phyloP scores from a whole-genome alignment of 2,113 vertebrate genomes.

The Macroglossus sobrinus region DNA sequence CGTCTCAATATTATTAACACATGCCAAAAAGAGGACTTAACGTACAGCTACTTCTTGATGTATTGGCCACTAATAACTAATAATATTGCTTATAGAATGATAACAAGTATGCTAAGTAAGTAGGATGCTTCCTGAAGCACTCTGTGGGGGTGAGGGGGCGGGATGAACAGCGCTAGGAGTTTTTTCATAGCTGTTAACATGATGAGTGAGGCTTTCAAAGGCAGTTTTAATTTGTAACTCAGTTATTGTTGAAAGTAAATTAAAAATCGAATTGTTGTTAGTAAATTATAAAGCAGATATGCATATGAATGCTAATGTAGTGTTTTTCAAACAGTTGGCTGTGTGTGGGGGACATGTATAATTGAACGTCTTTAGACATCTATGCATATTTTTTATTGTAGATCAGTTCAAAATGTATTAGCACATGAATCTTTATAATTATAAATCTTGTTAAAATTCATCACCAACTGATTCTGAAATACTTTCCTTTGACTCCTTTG shows the following conservation, averaged over 20 bases:
- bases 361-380: not conserved
- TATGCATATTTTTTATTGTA: not conserved
- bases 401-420: not conserved
- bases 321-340: not conserved
- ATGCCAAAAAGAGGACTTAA: not conserved
- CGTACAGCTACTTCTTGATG: not conserved
- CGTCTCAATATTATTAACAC: not conserved
- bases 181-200: not conserved
- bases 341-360: not conserved
- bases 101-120: not conserved
- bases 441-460: slow-evolving; percentile 38
- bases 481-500: not conserved
- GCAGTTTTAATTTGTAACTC: not conserved
- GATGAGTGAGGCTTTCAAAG: not conserved
- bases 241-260: not conserved
- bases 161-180: not conserved
- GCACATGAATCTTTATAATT: not conserved
- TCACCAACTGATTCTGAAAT: slow-evolving; percentile 8
- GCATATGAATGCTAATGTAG: not conserved
- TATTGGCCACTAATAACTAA: not conserved
- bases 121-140: not conserved
- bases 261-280: slow-evolving; percentile 20
- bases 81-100: not conserved
- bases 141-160: not conserved
- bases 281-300: not conserved